Percentiles rank a stretch among this genome's conserved stretches.
phyloP scores from a whole-genome alignment of 2,113 vertebrate genomes.

The Mesitornis unicolor region DNA sequence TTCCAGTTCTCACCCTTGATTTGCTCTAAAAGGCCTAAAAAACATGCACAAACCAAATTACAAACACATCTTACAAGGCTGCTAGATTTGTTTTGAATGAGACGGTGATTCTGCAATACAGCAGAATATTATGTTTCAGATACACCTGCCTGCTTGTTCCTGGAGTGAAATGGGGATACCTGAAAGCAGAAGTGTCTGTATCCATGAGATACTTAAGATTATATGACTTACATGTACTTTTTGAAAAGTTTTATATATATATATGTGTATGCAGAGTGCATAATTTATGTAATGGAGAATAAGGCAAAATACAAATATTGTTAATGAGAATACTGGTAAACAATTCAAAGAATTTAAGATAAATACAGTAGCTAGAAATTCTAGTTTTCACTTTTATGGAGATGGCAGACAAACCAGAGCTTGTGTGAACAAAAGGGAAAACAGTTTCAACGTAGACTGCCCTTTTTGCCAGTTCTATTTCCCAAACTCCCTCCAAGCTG shows the following conservation, averaged over 20 bases:
- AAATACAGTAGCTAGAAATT: background rate
- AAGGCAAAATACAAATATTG: background rate
- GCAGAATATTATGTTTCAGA: background rate
- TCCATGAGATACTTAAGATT: background rate
- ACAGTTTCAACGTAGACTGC: background rate
- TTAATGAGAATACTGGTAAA: background rate
- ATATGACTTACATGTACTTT: background rate
- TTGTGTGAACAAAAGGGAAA: background rate
- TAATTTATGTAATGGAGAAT: background rate
- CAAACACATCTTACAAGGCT: background rate
- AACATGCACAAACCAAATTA: background rate
- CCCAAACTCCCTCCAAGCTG: background rate
- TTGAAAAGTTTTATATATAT: background rate
- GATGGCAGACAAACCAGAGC: background rate
- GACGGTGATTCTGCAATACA: background rate
- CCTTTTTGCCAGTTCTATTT: background rate
- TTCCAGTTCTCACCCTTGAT: background rate
- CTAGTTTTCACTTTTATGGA: background rate
- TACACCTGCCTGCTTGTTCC: background rate
- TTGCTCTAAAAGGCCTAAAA: background rate
- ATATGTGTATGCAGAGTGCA: fast-evolving
- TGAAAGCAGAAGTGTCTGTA: background rate
- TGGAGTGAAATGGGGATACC: background rate
- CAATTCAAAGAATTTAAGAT: background rate
- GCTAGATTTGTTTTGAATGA: background rate